These are phyloP conservation scores for Lonchura striata DNA, from an alignment of 2,113 vertebrate genomes.

Conservation along the genomic window DNA sequence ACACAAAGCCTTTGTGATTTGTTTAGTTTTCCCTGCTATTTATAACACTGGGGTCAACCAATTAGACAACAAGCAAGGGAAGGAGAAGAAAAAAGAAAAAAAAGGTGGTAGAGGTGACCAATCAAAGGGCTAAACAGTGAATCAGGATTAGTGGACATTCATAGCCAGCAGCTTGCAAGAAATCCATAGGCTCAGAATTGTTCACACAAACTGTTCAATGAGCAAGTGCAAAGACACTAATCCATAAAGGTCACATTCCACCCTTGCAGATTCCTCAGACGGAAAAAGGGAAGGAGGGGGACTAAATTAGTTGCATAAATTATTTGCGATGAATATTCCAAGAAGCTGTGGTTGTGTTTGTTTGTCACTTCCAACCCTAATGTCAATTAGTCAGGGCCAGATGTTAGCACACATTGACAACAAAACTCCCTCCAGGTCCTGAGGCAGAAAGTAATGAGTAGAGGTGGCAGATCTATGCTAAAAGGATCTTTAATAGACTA, in stretches of 20 bases:
- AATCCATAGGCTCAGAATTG: conserved; percentile 22
- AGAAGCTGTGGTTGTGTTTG: background rate
- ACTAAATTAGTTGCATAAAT: conserved; percentile 38
- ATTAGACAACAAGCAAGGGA: background rate
- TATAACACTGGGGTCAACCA: background rate
- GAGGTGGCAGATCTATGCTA: background rate
- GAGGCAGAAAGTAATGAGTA: conserved; percentile 21
- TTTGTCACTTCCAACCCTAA: conserved; percentile 39
- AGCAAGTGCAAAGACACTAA: background rate
- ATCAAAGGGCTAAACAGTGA: conserved; percentile 3
- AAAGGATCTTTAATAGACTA: conserved; percentile 28
- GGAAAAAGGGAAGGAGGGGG: background rate
- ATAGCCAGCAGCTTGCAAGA: conserved; percentile 22
- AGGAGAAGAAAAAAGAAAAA: rapidly evolving
- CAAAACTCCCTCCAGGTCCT: conserved; percentile 3
- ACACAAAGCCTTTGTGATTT: background rate
- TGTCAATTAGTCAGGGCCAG: conserved; percentile 45
- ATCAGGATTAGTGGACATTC: conserved; percentile 39
- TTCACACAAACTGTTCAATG: conserved; percentile 19
- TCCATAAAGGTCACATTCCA: conserved; percentile 41
- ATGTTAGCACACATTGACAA: conserved; percentile 32
- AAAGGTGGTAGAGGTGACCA: background rate
- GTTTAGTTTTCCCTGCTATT: background rate
- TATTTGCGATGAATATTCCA: conserved; percentile 25
- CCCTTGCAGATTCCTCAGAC: background rate